Evolutionary conservation across 2,888 invertebrate species (phyloP).

Genomic region (Pammene fasciana): DNA sequence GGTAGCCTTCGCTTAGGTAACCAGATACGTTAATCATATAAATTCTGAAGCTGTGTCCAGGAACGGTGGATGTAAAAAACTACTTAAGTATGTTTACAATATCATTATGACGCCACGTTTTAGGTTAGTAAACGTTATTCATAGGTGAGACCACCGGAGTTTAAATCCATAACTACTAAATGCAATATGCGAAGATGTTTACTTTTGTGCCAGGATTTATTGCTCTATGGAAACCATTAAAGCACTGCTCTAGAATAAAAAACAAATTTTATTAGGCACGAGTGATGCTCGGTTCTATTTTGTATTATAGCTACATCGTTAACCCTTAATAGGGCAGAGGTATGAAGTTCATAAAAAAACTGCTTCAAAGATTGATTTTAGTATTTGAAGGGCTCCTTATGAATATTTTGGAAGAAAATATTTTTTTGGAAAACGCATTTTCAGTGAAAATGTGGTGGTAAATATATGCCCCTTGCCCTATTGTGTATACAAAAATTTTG

Average conservation of each 20-base stretch:
- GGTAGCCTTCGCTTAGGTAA: background rate
- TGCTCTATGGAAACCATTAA: background rate
- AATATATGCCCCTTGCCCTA: no score
- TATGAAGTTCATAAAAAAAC: no score
- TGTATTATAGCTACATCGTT: background rate
- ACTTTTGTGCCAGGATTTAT: background rate
- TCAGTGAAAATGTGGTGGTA: no score
- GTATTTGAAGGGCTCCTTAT: no score
- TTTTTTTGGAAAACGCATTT: no score
- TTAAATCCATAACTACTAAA: background rate
- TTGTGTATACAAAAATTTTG: no score
- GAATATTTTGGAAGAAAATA: no score
- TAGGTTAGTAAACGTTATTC: constrained; percentile 21
- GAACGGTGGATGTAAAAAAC: constrained; percentile 44
- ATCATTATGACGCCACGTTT: constrained; percentile 13
- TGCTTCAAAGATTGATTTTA: no score
- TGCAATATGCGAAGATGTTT: constrained; percentile 2
- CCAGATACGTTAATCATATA: no score
- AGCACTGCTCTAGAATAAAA: background rate
- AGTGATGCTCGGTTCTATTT: background rate
- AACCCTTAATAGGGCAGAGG: no score
- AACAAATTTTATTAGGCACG: background rate
- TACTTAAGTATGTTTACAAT: constrained; percentile 44
- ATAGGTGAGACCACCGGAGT: constrained; percentile 39
- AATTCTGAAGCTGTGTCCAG: constrained; percentile 8